These are phyloP conservation scores for Caenorhabditis brenneri DNA, from an alignment of 1,140 invertebrate species.

Conservation along the genomic window DNA sequence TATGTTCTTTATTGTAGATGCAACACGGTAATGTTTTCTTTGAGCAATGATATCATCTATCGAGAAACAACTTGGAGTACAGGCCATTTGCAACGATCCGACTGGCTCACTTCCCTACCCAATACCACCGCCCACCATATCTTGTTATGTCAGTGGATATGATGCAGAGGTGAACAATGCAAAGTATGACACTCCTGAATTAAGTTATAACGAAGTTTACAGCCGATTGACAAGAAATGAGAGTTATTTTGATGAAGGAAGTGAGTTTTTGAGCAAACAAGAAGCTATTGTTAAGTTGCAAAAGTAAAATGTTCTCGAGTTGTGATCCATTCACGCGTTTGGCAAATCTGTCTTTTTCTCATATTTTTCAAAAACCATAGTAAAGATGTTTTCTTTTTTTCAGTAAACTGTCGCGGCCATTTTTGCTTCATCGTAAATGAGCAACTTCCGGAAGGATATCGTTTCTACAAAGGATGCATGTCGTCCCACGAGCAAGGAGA, in stretches of 20 bases:
- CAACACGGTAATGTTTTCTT: neutral
- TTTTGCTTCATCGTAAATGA: neutral
- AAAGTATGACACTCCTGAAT: neutral
- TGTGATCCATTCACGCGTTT: too few relatives aligned
- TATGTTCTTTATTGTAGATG: neutral
- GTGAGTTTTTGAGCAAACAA: neutral
- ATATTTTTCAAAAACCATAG: too few relatives aligned
- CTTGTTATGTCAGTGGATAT: neutral
- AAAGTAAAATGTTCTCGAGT: too few relatives aligned
- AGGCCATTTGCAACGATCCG: neutral
- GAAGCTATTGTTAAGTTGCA: neutral
- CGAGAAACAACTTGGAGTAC: too few relatives aligned
- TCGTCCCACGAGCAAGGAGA: neutral
- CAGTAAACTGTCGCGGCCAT: neutral
- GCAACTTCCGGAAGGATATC: neutral
- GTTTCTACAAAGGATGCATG: neutral
- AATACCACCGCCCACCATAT: neutral
- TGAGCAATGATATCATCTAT: too few relatives aligned
- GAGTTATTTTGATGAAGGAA: neutral
- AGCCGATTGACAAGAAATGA: neutral
- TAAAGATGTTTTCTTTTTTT: too few relatives aligned
- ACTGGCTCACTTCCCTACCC: neutral
- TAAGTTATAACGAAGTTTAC: neutral
- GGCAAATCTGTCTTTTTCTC: too few relatives aligned
- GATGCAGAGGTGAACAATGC: neutral